Base-by-base conservation (phyloP, 2,888 invertebrate species). In the Orthonychiurus folsomi region DNA sequence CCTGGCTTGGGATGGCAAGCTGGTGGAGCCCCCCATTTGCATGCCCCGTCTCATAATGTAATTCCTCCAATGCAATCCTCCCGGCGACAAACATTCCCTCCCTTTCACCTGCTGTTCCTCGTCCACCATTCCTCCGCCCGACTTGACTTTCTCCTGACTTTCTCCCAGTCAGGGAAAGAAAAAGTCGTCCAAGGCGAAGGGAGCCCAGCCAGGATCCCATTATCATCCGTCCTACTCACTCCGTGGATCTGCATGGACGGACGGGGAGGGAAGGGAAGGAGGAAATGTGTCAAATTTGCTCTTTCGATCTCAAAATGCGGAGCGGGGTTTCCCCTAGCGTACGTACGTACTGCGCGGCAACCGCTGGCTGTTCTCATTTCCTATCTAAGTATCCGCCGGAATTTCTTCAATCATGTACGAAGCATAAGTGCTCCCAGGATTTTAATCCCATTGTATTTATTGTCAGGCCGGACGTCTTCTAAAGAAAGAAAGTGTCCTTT, bases 191-290 rank as follows among this genome's bases (percentile, higher is more conserved):
- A 37, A 37, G 37, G 5, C 37, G 37, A n/a, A n/a, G 37, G 37
- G 9, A 37, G 15, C 37, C 37, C 37, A 37, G 15, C 15, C 9
- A 37, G 37, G 9, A 37, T 15, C 15, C 15, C 15, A 5, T 9
- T 37, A 37, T 37, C 15, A 37, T 37, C 15, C 37, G n/a, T n/a
- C n/a, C n/a, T n/a, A n/a, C n/a, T n/a, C n/a, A n/a, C n/a, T n/a
- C n/a, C n/a, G n/a, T n/a, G n/a, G n/a, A n/a, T n/a, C n/a, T n/a
- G n/a, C n/a, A 50, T 57, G 61, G 61, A 54, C 54, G 61, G 56
- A 47, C 53, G 26, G 58, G 54, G 48, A 18, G 50, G 47, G 55
- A 24, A 27, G 50, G 57, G 26, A 61, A 60, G 61, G 56, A 59
- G 66, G 9, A 47, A 52, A 37, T 37, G 27, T 52, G 59, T 59